Percentiles rank a stretch among this genome's conserved stretches.
These are phyloP conservation scores for Rhagonycha lutea DNA, from an alignment of 2,888 invertebrate genomes.

Conservation along the genomic window DNA sequence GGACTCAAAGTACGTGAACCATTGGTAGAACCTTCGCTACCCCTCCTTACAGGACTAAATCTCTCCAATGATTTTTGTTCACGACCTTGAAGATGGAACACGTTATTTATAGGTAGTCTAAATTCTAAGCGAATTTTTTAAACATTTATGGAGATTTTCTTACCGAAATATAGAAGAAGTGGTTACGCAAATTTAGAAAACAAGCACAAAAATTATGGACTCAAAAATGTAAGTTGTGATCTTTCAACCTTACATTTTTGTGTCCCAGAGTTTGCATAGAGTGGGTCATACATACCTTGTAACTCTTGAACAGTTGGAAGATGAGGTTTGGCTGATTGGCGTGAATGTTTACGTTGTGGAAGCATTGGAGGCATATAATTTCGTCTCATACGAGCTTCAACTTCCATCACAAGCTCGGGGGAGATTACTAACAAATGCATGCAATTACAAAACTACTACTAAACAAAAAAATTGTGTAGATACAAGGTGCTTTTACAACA, in stretches of 20 bases:
- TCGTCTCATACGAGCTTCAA: slow-evolving; percentile 82
- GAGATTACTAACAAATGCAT: slow-evolving; percentile 73
- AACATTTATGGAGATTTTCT: slow-evolving; percentile 14
- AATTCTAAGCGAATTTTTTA: background rate
- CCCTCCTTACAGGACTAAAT: slow-evolving; percentile 89
- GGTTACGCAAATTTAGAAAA: slow-evolving; percentile 21
- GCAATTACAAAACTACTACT: slow-evolving; percentile 43
- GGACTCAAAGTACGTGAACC: slow-evolving; percentile 61
- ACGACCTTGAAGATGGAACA: slow-evolving; percentile 54
- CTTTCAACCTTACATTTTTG: background rate
- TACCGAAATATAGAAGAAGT: slow-evolving; percentile 5
- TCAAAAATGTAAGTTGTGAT: slow-evolving; percentile 38
- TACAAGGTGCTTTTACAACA: slow-evolving; percentile 7
- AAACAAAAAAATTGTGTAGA: slow-evolving; percentile 39
- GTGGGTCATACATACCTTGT: slow-evolving; percentile 60
- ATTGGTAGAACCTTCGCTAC: slow-evolving; percentile 74
- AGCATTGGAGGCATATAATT: slow-evolving; percentile 73
- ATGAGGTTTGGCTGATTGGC: slow-evolving; percentile 58
- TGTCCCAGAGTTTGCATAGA: background rate
- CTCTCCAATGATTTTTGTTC: slow-evolving; percentile 69
- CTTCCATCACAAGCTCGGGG: slow-evolving; percentile 86
- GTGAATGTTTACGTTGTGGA: slow-evolving; percentile 61
- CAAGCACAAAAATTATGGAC: slow-evolving; percentile 37
- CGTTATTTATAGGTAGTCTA: background rate
- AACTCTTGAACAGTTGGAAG: slow-evolving; percentile 77